Evolutionary conservation across 2,888 invertebrate genomes (phyloP).

Genomic region (Coelinius sp.): DNA sequence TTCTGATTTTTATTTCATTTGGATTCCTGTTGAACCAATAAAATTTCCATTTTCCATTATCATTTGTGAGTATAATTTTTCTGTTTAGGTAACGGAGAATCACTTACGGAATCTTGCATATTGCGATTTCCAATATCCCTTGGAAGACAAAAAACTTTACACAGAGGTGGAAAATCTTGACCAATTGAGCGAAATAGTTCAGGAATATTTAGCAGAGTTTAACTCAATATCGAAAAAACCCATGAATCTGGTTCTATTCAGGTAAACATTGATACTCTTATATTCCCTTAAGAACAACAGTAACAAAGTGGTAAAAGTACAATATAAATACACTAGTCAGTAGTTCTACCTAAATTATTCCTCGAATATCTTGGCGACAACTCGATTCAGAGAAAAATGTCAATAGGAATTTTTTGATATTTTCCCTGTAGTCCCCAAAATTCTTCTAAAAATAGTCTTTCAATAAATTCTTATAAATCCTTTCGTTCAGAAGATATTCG

Average conservation of each 20-base stretch:
- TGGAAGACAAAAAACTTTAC: conserved; percentile 87
- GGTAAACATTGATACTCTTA: conserved; percentile 70
- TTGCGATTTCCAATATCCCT: conserved; percentile 95
- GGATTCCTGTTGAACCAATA: not conserved
- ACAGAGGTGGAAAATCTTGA: conserved; percentile 86
- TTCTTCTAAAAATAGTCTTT: no score
- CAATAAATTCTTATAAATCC: not conserved
- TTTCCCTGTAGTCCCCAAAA: no score
- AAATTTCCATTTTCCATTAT: not conserved
- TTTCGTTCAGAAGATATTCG: not conserved
- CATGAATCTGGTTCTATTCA: conserved; percentile 93
- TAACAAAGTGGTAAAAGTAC: no score
- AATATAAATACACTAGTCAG: no score
- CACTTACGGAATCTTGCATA: conserved; percentile 91
- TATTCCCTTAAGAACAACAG: not conserved
- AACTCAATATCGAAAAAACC: conserved; percentile 97
- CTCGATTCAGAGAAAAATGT: no score
- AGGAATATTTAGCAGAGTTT: conserved; percentile 89
- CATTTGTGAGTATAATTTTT: no score
- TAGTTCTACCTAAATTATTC: no score
- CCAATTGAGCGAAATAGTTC: conserved; percentile 83
- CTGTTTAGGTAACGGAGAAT: conserved; percentile 79
- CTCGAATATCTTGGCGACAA: no score
- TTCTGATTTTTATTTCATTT: not conserved
- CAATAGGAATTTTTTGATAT: no score